Base-by-base conservation (phyloP, 2,888 invertebrate species). In the Glaucopsyche alexis region DNA sequence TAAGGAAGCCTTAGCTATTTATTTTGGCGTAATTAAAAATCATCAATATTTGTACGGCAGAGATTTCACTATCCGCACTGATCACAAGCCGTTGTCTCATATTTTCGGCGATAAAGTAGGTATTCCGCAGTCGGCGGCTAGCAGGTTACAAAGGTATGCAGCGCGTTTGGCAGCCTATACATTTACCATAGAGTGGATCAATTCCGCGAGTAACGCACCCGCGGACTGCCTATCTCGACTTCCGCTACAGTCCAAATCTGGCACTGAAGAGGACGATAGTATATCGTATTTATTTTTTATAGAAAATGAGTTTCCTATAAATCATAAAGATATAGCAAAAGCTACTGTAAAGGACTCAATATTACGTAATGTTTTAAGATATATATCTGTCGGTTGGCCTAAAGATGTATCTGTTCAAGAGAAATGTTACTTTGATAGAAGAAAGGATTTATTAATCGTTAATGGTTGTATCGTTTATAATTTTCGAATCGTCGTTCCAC, bases 31-130 rank as follows among this genome's bases (percentile, higher is more conserved):
- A 0, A 76, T 71, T 7, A 80, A 76, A 73, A 74, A 77, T 50
- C 79, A 78, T 19, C 79, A 80, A 64, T 81, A 78, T 74, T 52
- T 83, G 13, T 80, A 71, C 69, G 81, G 81, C 1, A 75, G 78
- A 29, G 8, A 38, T 13, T 78, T 78, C 16, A 71, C 64, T 2
- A 64, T 78, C 38, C 74, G 75, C 11, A 78, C 76, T 0, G 76
- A 77, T 55, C 76, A 76, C 64, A 75, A 75, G 42, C 77, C 77
- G 7, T 50, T 76, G 1, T 13, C 75, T n/a, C 60, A 74, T 13
- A 77, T 78, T 38, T 74, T 78, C 40, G 76, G 76, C 0, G 19
- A 64, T 5, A 74, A 76, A 65, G 29, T 29, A 29, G 29, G 29
- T 29, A 29, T 29, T 29, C 29, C 29, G 29, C 2, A 29, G 29